These are phyloP conservation scores for Nyctalus aviator DNA, from an alignment of 2,797 vertebrate species.

Conservation along the genomic window DNA sequence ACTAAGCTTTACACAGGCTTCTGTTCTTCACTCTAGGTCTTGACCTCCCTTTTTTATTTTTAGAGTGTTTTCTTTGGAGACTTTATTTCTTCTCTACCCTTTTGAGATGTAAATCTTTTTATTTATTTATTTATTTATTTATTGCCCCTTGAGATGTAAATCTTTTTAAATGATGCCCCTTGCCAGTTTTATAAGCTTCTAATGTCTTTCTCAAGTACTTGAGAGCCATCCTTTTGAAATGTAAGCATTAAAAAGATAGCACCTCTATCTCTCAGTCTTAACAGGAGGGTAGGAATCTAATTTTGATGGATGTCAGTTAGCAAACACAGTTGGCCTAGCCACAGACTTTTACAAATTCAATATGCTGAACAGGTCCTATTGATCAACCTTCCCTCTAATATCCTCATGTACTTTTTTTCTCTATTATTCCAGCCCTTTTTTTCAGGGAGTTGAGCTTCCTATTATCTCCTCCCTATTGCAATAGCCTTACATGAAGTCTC, in stretches of 20 bases:
- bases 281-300: not conserved
- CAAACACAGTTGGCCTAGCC: not conserved
- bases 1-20: not conserved
- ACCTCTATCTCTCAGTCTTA: not conserved
- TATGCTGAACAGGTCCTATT: not conserved
- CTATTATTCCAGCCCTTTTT: not conserved
- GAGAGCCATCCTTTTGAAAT: not conserved
- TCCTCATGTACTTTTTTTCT: not conserved
- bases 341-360: not conserved
- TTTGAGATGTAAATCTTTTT: not conserved
- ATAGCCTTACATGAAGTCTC: not conserved
- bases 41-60: not conserved
- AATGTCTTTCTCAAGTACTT: not conserved
- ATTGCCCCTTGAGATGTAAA: not conserved
- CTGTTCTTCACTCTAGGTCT: not conserved
- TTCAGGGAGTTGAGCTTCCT: not conserved
- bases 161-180: not conserved
- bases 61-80: constrained; percentile 31
- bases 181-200: not conserved
- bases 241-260: not conserved
- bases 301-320: not conserved
- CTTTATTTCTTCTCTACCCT: not conserved
- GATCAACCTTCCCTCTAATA: not conserved
- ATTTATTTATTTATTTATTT: too few relatives aligned
- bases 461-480: not conserved